Evolutionary conservation across 2,888 invertebrate genomes (phyloP).

Genomic region (Sarcophaga rosellei): DNA sequence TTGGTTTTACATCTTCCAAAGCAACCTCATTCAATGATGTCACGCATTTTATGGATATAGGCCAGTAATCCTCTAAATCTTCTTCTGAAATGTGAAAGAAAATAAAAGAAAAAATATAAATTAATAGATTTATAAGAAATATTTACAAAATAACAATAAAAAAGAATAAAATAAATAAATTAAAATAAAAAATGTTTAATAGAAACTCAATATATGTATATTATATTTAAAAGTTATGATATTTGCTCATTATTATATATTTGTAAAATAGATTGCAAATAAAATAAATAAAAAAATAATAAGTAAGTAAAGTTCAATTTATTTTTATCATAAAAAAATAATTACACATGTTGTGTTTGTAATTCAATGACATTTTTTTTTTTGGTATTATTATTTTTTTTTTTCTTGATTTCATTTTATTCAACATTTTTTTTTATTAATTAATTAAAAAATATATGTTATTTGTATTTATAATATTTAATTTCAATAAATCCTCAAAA

Average conservation of each 20-base stretch:
- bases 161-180: not conserved
- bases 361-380: conserved; percentile 34
- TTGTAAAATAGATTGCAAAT: no score
- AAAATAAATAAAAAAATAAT: not conserved
- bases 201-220: no score
- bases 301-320: not conserved
- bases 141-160: conserved; percentile 29
- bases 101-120: conserved; percentile 42
- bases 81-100: not conserved
- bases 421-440: conserved; percentile 38
- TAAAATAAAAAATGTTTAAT: no score
- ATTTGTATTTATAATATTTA: conserved; percentile 17
- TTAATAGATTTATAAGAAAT: conserved; percentile 44
- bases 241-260: no score
- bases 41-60: conserved; percentile 79
- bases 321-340: conserved; percentile 30
- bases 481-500: not conserved
- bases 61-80: conserved; percentile 76
- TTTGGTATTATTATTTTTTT: conserved; percentile 21
- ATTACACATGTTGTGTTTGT: conserved; percentile 51
- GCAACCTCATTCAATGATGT: conserved; percentile 79
- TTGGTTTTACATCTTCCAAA: conserved; percentile 68
- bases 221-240: no score
- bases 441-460: conserved; percentile 19
- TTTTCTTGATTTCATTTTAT: conserved; percentile 52